phyloP scores from a whole-genome alignment of 2,113 vertebrate species.

The Cynocephalus volans region DNA sequence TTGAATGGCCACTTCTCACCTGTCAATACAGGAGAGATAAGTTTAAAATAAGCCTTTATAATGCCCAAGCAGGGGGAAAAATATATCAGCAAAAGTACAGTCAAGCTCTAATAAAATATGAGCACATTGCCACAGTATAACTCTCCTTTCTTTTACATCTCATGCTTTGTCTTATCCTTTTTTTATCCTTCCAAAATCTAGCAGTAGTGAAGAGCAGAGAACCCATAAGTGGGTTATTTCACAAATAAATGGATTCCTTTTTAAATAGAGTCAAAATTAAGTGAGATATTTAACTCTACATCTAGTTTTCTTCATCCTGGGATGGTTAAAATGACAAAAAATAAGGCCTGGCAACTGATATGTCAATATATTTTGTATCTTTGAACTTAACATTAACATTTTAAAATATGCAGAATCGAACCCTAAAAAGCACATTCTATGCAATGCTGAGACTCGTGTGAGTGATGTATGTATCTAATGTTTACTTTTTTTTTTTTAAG shows the following conservation, averaged over 20 bases:
- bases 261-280: neutral
- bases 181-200: slow-evolving; percentile 45
- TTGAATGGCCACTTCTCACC: slow-evolving; percentile 35
- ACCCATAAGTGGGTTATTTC: neutral
- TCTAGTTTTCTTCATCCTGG: neutral
- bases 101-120: slow-evolving; percentile 48
- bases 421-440: neutral
- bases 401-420: slow-evolving; percentile 5
- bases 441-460: neutral
- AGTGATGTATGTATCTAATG: neutral
- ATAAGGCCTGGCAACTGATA: neutral
- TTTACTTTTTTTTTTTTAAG: too few relatives aligned
- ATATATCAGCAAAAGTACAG: slow-evolving; percentile 4
- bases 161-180: slow-evolving; percentile 56
- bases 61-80: neutral
- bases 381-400: neutral
- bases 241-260: slow-evolving; percentile 65
- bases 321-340: slow-evolving; percentile 8
- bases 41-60: slow-evolving; percentile 67
- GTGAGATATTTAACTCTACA: neutral
- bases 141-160: slow-evolving; percentile 42
- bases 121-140: neutral
- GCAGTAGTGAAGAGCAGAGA: neutral
- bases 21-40: slow-evolving; percentile 52
- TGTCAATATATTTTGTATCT: neutral